These are phyloP conservation scores for Corythoichthys intestinalis DNA, from an alignment of 2,113 vertebrate genomes.

Conservation along the genomic window DNA sequence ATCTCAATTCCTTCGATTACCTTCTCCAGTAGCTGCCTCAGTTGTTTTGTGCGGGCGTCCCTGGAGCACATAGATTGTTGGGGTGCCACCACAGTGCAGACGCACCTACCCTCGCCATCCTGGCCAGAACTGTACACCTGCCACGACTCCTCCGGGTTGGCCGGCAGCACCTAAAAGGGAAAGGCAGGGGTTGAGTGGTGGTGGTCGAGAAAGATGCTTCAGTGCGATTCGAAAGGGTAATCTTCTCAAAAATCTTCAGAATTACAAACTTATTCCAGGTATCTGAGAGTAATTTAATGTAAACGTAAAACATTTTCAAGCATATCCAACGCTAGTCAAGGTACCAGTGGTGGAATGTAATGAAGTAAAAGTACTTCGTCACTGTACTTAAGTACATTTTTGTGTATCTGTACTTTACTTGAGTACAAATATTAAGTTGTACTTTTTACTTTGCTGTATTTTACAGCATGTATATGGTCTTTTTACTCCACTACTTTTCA, in stretches of 20 bases:
- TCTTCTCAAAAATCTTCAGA: background rate
- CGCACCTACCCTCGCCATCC: slow-evolving; percentile 96
- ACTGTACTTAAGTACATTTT: too few species aligned
- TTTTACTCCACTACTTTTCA: too few species aligned
- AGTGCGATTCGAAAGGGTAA: background rate
- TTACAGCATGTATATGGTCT: too few species aligned
- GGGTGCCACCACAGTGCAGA: slow-evolving; percentile 97
- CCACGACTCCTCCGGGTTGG: slow-evolving; percentile 97
- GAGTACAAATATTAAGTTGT: too few species aligned
- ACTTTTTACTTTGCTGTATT: too few species aligned
- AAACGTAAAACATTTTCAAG: too few species aligned
- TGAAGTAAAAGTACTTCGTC: too few species aligned
- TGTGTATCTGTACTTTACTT: too few species aligned
- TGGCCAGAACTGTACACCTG: slow-evolving; percentile 99
- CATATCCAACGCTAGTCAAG: too few species aligned
- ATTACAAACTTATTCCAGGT: background rate
- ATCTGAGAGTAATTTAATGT: too few species aligned
- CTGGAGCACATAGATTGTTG: slow-evolving; percentile 98
- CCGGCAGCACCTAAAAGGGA: slow-evolving; percentile 84
- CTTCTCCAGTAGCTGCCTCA: slow-evolving; percentile 98
- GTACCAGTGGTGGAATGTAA: too few species aligned
- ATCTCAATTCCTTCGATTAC: slow-evolving; percentile 58
- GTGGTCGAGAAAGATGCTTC: background rate
- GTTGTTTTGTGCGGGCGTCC: slow-evolving; percentile 95
- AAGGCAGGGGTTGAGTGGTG: background rate